Percentiles rank a stretch among this genome's conserved stretches.
Evolutionary conservation across 2,797 vertebrate species (phyloP).

Genomic region (Hippoglossus hippoglossus): DNA sequence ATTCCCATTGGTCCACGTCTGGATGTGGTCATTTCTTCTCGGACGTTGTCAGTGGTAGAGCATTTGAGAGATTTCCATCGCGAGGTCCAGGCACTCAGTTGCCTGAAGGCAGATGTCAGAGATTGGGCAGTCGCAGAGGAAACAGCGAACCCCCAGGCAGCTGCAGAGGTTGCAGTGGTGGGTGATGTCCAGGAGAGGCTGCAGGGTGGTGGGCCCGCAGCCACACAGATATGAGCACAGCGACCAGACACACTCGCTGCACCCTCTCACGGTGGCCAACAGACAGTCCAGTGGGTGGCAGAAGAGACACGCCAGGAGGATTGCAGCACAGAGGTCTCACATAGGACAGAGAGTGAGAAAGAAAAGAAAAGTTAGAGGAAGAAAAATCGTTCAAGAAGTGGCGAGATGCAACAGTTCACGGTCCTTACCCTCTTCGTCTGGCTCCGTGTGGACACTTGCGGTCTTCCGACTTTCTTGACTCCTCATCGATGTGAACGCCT

Average conservation of each 20-base stretch:
- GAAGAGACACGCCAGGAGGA: slow-evolving; percentile 82
- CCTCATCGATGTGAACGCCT: slow-evolving; percentile 49
- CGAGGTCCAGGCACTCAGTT: slow-evolving; percentile 85
- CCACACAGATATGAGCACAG: slow-evolving; percentile 74
- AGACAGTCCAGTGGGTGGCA: slow-evolving; percentile 79
- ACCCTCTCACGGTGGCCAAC: slow-evolving; percentile 61
- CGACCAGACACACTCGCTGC: slow-evolving; percentile 57
- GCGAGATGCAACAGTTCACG: not conserved
- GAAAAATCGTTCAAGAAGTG: not conserved
- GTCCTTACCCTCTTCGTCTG: slow-evolving; percentile 72
- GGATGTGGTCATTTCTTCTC: slow-evolving; percentile 31
- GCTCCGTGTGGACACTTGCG: slow-evolving; percentile 34
- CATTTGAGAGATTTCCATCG: slow-evolving; percentile 86
- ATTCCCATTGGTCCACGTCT: slow-evolving; percentile 43
- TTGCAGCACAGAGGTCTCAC: slow-evolving; percentile 77
- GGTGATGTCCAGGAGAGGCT: slow-evolving; percentile 60
- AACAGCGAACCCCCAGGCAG: slow-evolving; percentile 40
- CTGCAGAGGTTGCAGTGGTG: slow-evolving; percentile 51
- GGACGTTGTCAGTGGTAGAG: slow-evolving; percentile 72
- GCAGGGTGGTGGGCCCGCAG: slow-evolving; percentile 65
- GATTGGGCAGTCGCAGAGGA: slow-evolving; percentile 65
- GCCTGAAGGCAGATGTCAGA: slow-evolving; percentile 80
- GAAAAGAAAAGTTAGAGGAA: not conserved
- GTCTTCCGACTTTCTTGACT: slow-evolving; percentile 64
- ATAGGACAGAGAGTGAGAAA: not conserved